Evolutionary conservation across 2,113 vertebrate species (phyloP), one percentile per base, ranked within the genome.

Genomic region (Cottus gobio): DNA sequence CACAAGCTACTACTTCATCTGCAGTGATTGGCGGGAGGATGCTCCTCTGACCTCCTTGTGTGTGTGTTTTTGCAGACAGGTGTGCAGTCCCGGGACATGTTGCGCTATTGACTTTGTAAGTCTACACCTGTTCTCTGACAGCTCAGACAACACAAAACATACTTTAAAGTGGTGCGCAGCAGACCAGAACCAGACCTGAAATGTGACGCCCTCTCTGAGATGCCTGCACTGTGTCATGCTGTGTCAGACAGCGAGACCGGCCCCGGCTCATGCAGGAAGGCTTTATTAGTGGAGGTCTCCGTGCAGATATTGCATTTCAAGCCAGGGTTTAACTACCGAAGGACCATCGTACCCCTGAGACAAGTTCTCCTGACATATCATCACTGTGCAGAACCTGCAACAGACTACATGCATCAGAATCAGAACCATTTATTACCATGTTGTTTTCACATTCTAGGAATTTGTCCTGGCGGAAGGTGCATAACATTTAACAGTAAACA

Each of bases 111-210:
- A 84, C 72, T 92, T 90, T 85, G 89, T 86, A 90, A 91, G 78
- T 34, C 74, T 56, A 88, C 62, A 71, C 90, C 73, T 82, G 69
- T 68, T 83, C 80, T 72, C 0, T 73, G 82, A 84, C 85, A 79
- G 77, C 84, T 79, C 85, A 89, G 85, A 91, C 88, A 73, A 90
- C 87, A 88, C 85, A 92, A 84, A 87, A 91, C 87, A 91, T 2
- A 75, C 73, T 80, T 83, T 63, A 72, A 89, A 90, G 84, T 37
- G 36, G 42, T 82, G 80, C 80, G 77, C 65, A n/a, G 71, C 69
- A 67, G 81, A 86, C 64, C 20, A 28, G 66, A 85, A 79, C 46
- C 86, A 86, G 79, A 52, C 46, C 75, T 75, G 90, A 92, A 87
- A 93, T 42, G 69, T 75, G 88, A 92, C 18, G 58, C 83, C 75